A percentile compares a stretch with the other conserved stretches of the same genome.
Evolutionary conservation across 2,888 invertebrate genomes (phyloP).

Genomic region (Lasioglossum zephyrum): DNA sequence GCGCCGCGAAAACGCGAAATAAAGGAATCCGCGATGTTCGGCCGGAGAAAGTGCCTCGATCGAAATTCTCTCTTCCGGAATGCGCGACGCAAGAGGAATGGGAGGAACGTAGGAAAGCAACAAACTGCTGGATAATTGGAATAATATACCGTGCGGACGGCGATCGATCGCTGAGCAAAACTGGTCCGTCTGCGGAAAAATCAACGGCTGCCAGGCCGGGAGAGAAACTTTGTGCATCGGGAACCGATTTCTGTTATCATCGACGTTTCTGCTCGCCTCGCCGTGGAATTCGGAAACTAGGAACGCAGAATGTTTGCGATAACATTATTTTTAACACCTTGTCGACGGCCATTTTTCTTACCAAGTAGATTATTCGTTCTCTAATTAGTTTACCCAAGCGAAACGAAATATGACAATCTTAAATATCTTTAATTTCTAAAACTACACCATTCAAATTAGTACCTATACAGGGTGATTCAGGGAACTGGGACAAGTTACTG

Average conservation of each 20-base stretch:
- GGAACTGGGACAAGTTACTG: too few relatives aligned
- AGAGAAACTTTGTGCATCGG: conserved; percentile 10
- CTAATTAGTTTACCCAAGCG: too few relatives aligned
- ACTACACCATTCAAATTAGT: too few relatives aligned
- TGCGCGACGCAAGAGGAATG: neutral
- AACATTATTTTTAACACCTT: too few relatives aligned
- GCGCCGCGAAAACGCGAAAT: conserved; percentile 9
- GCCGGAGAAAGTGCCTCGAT: conserved; percentile 7
- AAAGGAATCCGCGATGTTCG: conserved; percentile 1
- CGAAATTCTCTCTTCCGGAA: conserved; percentile 12
- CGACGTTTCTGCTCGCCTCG: neutral
- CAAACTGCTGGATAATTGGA: conserved; percentile 1
- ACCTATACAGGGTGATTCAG: too few relatives aligned
- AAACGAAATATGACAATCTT: too few relatives aligned
- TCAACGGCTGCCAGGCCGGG: neutral
- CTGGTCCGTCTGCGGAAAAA: conserved; percentile 3
- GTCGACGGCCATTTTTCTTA: too few relatives aligned
- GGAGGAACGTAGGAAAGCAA: conserved; percentile 4
- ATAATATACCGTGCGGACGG: neutral
- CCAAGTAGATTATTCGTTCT: too few relatives aligned
- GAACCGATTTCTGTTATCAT: neutral
- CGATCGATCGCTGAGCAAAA: conserved; percentile 7
- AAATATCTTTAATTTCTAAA: too few relatives aligned
- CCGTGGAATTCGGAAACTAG: neutral
- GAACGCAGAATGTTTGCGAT: neutral